Evolutionary conservation across 1,140 invertebrate species (phyloP), one percentile per base, ranked within the genome.

Genomic region (Lysiphlebus fabarum): DNA sequence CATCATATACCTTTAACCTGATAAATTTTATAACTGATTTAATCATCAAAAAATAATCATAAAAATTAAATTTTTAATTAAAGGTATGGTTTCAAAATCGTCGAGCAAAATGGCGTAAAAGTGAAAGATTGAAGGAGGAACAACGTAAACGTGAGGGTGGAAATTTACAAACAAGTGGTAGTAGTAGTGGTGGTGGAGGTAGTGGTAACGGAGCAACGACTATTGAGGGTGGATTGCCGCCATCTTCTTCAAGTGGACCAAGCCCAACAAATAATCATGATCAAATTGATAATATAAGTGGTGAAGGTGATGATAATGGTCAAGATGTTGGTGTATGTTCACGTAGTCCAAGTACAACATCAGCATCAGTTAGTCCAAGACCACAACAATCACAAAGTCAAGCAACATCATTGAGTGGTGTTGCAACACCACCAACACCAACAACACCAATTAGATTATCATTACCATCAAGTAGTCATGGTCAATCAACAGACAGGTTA

Each of bases 31-130:
- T n/a, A n/a, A n/a, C n/a, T n/a, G n/a, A n/a, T n/a, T n/a, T n/a
- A n/a, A n/a, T n/a, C n/a, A n/a, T n/a, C n/a, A n/a, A n/a, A n/a
- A n/a, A n/a, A n/a, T n/a, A n/a, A n/a, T n/a, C n/a, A n/a, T n/a
- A n/a, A n/a, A n/a, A n/a, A 8, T 38, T 47, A 45, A 37, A 60
- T 50, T 56, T 65, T 50, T 65, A 63, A 42, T 78, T 77, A 50
- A 71, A 95, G 92, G 93, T 95, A 3, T 96, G 93, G 93, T 96
- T 96, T 73, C 93, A 96, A 86, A 96, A 96, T 74, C 84, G 93
- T 38, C 81, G 93, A 47, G 93, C 93, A 38, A 96, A 96, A 79
- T 96, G 92, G 92, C 84, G 93, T 59, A 96, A 96, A 78, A 91
- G 90, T 42, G 92, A 95, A 71, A 82, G 92, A 14, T 82, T 94